Percentiles rank a stretch among this genome's conserved stretches.
phyloP scores from a whole-genome alignment of 2,113 vertebrate species.

The Potamarius usumacintae region DNA sequence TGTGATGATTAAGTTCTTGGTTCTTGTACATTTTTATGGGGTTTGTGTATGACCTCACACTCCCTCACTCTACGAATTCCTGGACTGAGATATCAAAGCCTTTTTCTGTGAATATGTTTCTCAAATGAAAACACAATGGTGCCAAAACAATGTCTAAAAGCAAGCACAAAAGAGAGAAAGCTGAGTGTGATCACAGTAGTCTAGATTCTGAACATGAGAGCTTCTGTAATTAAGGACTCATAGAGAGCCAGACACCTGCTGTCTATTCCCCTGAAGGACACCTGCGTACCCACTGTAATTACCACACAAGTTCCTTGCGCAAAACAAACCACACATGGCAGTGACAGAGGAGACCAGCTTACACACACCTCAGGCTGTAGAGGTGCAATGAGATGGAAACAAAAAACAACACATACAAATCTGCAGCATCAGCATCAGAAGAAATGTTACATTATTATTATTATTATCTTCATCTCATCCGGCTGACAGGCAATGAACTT shows the following conservation, averaged over 20 bases:
- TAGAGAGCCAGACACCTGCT: conserved; percentile 43
- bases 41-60: not conserved
- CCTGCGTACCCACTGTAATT: conserved; percentile 25
- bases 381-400: conserved; percentile 1
- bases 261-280: conserved; percentile 30
- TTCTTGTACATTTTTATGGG: not conserved
- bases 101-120: not conserved
- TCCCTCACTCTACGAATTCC: not conserved
- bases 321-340: conserved; percentile 9
- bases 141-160: conserved; percentile 18
- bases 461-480: not conserved
- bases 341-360: conserved; percentile 9
- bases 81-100: not conserved
- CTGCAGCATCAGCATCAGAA: not conserved
- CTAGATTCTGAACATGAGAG: conserved; percentile 7
- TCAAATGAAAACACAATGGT: not conserved
- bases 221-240: conserved; percentile 36
- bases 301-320: conserved; percentile 3
- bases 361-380: not conserved
- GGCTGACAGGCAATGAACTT: too few species aligned
- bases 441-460: not conserved
- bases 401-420: not conserved
- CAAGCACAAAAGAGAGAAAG: conserved; percentile 7
- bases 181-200: not conserved
- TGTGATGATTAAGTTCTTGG: too few species aligned